A percentile compares a stretch with the other conserved stretches of the same genome.
Evolutionary conservation across 2,888 invertebrate genomes (phyloP).

Genomic region (Neocrepidodera transversa): DNA sequence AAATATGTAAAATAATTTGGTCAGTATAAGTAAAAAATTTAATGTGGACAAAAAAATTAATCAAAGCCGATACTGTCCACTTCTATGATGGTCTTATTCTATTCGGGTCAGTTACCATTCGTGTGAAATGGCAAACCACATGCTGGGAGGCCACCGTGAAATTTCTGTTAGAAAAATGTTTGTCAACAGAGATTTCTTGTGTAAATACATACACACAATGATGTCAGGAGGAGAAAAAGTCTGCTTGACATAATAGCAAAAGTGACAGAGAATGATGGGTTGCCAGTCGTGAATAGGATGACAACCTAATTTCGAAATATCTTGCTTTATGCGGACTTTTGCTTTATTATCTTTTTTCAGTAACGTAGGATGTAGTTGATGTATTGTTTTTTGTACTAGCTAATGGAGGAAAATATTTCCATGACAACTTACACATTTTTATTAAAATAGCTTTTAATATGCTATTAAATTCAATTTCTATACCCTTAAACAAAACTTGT

Average conservation of each 20-base stretch:
- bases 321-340: constrained; percentile 7
- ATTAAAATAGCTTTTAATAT: too few relatives aligned
- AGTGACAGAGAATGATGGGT: constrained; percentile 58
- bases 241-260: constrained; percentile 50
- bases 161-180: constrained; percentile 59
- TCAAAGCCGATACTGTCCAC: neutral
- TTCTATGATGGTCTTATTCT: neutral
- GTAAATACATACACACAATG: constrained; percentile 57
- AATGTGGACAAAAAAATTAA: too few relatives aligned
- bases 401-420: too few relatives aligned
- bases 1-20: too few relatives aligned
- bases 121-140: constrained; percentile 55
- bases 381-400: too few relatives aligned
- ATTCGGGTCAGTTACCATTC: constrained; percentile 53
- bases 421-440: too few relatives aligned
- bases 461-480: too few relatives aligned
- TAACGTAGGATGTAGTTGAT: neutral
- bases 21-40: too few relatives aligned
- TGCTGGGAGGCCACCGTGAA: constrained; percentile 59
- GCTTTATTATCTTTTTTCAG: neutral
- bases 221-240: constrained; percentile 46
- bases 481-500: too few relatives aligned
- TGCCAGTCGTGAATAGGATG: constrained; percentile 54
- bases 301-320: constrained; percentile 56
- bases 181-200: constrained; percentile 59